Evolutionary conservation across 1,140 invertebrate genomes (phyloP).

Genomic region (Idris sp.): DNA sequence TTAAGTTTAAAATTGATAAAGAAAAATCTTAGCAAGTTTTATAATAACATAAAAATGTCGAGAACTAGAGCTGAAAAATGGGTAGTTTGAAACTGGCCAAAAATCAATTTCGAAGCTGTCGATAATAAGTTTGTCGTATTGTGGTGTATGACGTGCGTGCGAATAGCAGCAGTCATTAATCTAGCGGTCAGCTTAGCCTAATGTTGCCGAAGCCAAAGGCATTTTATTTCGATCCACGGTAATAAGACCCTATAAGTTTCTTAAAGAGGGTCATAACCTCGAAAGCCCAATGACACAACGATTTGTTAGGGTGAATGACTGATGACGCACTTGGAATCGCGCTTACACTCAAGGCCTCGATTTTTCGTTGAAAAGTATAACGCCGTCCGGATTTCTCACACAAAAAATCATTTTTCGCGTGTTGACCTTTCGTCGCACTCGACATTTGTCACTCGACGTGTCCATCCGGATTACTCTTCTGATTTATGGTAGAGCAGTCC

Average conservation of each 20-base stretch:
- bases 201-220: slow-evolving; percentile 50
- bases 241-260: slow-evolving; percentile 53
- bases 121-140: slow-evolving; percentile 40
- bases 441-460: slow-evolving; percentile 42
- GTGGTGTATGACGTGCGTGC: slow-evolving; percentile 38
- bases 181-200: slow-evolving; percentile 58
- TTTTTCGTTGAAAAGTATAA: slow-evolving; percentile 46
- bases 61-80: too few relatives aligned
- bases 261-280: slow-evolving; percentile 59
- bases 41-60: too few relatives aligned
- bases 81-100: too few relatives aligned
- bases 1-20: too few relatives aligned
- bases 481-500: too few relatives aligned
- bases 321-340: slow-evolving; percentile 55
- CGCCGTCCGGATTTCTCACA: slow-evolving; percentile 12
- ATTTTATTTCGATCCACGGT: slow-evolving; percentile 61
- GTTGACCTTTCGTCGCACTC: slow-evolving; percentile 32
- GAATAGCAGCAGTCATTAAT: slow-evolving; percentile 60
- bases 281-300: slow-evolving; percentile 56
- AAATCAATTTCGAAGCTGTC: slow-evolving; percentile 12
- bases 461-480: slow-evolving; percentile 35
- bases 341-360: slow-evolving; percentile 6
- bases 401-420: slow-evolving; percentile 35
- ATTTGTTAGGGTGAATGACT: slow-evolving; percentile 62
- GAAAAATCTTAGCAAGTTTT: too few relatives aligned